Conservation (phyloP, 2,113 vertebrate genomes). For the Prionailurus bengalensis region DNA sequence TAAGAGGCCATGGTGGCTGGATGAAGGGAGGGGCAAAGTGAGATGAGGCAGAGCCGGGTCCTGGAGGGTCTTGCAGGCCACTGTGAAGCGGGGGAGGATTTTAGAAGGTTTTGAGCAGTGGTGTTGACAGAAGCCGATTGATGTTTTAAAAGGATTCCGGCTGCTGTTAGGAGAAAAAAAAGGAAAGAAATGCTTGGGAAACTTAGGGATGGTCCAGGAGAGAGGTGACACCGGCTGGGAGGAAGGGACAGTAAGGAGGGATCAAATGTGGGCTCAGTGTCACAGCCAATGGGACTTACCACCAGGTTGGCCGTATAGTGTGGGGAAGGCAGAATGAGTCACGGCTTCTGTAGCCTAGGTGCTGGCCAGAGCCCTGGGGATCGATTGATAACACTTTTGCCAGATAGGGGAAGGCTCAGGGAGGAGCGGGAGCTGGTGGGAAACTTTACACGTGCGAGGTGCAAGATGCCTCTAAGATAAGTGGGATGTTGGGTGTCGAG, state of each 20-base stretch:
- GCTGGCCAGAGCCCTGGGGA: no score
- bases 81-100: neutral
- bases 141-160: neutral
- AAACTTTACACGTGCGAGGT: neutral
- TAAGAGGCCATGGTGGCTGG: neutral
- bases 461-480: neutral
- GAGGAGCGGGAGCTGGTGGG: neutral
- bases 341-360: neutral
- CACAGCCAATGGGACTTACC: rapidly evolving
- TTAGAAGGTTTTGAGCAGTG: neutral
- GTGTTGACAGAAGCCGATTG: neutral
- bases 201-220: neutral
- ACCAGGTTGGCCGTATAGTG: neutral
- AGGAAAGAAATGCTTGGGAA: neutral
- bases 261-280: neutral
- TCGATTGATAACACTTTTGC: neutral
- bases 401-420: neutral
- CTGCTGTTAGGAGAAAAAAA: neutral
- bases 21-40: neutral
- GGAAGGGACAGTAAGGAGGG: neutral
- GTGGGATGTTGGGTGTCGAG: neutral
- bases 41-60: neutral
- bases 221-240: neutral
- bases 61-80: neutral
- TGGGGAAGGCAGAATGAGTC: neutral